These are phyloP conservation scores for Notodonta ziczac DNA, from an alignment of 2,888 invertebrate species.

Conservation along the genomic window DNA sequence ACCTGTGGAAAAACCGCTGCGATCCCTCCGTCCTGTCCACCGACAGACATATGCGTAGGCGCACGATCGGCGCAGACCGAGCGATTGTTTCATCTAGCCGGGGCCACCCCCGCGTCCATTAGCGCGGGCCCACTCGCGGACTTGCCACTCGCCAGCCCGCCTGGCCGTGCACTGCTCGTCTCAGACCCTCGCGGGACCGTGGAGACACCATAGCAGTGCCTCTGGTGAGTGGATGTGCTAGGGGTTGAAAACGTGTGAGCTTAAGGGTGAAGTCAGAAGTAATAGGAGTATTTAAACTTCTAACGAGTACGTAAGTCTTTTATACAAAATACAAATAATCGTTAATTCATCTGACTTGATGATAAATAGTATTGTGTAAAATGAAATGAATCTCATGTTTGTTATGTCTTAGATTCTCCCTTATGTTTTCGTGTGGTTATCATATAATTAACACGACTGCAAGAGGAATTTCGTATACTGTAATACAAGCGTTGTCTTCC, in stretches of 20 bases:
- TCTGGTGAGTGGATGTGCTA: constrained; percentile 2
- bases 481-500: too few species aligned
- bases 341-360: too few species aligned
- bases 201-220: background rate
- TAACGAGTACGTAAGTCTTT: too few species aligned
- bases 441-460: too few species aligned
- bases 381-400: too few species aligned
- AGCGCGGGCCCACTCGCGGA: constrained; percentile 10
- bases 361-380: too few species aligned
- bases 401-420: too few species aligned
- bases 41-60: constrained; percentile 37
- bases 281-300: too few species aligned
- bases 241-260: background rate
- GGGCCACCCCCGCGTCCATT: constrained; percentile 39
- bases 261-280: background rate
- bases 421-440: too few species aligned
- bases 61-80: constrained; percentile 34
- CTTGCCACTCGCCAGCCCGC: constrained; percentile 25
- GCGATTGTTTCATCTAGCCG: constrained; percentile 43
- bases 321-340: too few species aligned
- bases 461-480: too few species aligned
- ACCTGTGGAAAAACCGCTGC: constrained; percentile 17
- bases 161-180: constrained; percentile 28
- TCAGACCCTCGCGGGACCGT: background rate
- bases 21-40: constrained; percentile 15